Evolutionary conservation across 2,797 vertebrate genomes (phyloP), one percentile per base, ranked within the genome.

Genomic region (Sylvia borin): DNA sequence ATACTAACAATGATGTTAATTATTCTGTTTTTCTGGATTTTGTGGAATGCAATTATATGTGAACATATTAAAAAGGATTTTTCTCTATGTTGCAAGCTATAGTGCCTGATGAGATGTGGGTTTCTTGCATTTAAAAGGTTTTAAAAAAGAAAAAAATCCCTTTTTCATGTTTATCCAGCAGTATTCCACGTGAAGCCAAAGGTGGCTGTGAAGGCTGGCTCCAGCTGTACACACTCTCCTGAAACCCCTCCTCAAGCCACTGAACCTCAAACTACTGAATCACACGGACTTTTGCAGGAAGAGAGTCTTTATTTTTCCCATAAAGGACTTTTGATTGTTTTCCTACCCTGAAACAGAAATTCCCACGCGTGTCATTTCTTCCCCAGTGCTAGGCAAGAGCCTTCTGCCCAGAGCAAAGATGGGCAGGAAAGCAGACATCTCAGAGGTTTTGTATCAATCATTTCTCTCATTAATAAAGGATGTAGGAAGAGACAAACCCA

Each of bases 131-230:
- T 45, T 24, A 12, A 40, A 81, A 74, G 19, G 14, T 32, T 73
- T 50, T 26, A 16, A 16, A 26, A 24, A 24, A 47, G 47, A 25
- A 42, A 54, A 42, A 27, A 36, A 31, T 54, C 26, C 16, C 8
- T 36, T 76, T 60, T 38, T 5, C 2, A 3, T 0, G 0, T 21
- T 66, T 54, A 11, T 4, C 32, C 17, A 3, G 24, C 48, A 40
- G 38, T 10, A 26, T 27, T 20, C 45, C 13, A 20, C 8, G 4
- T 1, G 5, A 21, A 54, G 55, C 24, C 38, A 4, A 5, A 13
- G 16, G 21, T 38, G 45, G 9, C 11, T 12, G 36, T 22, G 19
- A 32, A 45, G 24, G 29, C 55, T 58, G 43, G n/a, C 42, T 31
- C 16, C 40, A 21, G 51, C 53, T 17, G 31, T 8, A 38, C 17